Evolutionary conservation across 2,797 vertebrate species (phyloP), one percentile per base, ranked within the genome.

Genomic region (Tenualosa thibaudeaui): DNA sequence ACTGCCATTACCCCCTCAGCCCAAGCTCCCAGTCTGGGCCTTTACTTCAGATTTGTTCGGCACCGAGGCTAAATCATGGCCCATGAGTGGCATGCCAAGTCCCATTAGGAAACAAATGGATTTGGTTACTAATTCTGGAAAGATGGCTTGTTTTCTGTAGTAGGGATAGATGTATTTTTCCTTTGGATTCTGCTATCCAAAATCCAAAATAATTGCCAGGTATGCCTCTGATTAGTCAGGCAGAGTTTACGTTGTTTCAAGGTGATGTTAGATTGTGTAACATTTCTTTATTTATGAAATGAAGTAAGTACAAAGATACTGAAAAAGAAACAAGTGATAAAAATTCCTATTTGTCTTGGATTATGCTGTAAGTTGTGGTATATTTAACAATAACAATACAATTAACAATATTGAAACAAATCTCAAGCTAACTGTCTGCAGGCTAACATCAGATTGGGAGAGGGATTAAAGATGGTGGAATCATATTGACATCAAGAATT

Each of bases 31-130:
- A 88, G 85, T 89, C 84, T 19, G 40, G 87, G 87, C 85, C 84
- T 89, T 87, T 51, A 86, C 71, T 85, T 86, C 84, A 56, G 83
- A 81, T 83, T 62, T 91, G 54, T 89, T 86, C 85, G 58, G 86
- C 83, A 51, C 84, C 51, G 37, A 65, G 82, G 82, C 86, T 94
- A 93, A 94, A 94, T 93, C 92, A 88, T 82, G 75, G 83, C 26
- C 82, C 19, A 84, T 83, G 83, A 92, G 89, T 83, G 88, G 90
- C 88, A 91, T 86, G 91, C 88, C 89, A 90, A 86, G 87, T 87
- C 89, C 87, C 86, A 86, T 91, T 91, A 89, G 89, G 90, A 88
- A 92, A 93, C 92, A 93, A 93, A 94, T 90, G 91, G 90, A 92
- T 93, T 92, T 86, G 83, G 91, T 93, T 93, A 84, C 88, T 49